Conservation (phyloP, 2,888 invertebrate genomes). For the Lasioglossum figueresi region DNA sequence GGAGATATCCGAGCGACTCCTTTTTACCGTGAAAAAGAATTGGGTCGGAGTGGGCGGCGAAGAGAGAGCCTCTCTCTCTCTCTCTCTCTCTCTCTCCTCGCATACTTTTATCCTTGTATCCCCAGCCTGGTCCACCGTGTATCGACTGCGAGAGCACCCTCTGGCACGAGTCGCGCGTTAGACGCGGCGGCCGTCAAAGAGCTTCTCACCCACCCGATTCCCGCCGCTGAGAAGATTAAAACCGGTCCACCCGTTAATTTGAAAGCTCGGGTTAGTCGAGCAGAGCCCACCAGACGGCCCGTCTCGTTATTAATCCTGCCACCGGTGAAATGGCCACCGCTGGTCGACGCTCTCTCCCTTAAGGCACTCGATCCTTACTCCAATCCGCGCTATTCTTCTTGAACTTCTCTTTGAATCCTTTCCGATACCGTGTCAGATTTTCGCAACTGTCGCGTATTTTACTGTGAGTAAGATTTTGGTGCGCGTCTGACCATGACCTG, state of each 20-base stretch:
- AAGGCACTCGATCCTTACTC: neutral
- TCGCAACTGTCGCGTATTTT: neutral
- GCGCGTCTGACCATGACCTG: neutral
- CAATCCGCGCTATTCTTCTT: neutral
- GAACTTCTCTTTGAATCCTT: neutral
- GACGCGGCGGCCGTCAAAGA: constrained; percentile 14
- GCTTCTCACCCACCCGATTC: constrained; percentile 14
- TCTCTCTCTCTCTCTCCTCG: neutral
- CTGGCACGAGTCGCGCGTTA: constrained; percentile 20
- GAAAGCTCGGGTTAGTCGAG: neutral
- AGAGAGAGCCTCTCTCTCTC: neutral
- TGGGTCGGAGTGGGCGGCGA: constrained; percentile 49
- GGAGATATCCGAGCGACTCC: constrained; percentile 44
- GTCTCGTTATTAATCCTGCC: constrained; percentile 2
- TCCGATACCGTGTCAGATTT: neutral
- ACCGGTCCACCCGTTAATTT: neutral
- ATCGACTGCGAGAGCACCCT: constrained; percentile 10
- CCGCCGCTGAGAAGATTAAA: constrained; percentile 22
- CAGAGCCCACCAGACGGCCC: neutral
- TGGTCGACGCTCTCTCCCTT: neutral
- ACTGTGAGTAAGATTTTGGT: neutral
- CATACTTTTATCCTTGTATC: constrained; percentile 26
- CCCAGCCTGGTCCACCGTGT: constrained; percentile 7
- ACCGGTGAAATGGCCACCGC: neutral
- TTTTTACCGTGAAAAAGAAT: constrained; percentile 51